phyloP scores from a whole-genome alignment of 2,888 invertebrate genomes.

The Exephanes ischioxanthus region DNA sequence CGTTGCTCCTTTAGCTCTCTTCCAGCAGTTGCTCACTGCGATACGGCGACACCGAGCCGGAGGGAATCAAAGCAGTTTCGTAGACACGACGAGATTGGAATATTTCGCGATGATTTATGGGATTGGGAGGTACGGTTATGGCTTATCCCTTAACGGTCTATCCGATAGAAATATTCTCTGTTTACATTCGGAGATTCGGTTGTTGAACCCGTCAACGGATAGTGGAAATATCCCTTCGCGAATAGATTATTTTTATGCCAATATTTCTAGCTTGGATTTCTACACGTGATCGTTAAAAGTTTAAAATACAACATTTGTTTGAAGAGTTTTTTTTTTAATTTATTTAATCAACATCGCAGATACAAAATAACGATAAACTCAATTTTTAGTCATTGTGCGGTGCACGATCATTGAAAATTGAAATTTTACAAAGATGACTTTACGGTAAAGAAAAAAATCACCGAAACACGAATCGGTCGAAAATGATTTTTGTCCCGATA shows the following conservation, averaged over 20 bases:
- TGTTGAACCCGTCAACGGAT: neutral
- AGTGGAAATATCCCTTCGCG: neutral
- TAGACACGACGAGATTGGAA: slow-evolving; percentile 4
- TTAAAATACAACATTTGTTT: too few species aligned
- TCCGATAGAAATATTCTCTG: neutral
- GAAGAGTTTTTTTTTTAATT: too few species aligned
- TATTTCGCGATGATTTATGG: neutral
- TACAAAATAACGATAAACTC: too few species aligned
- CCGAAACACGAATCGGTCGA: too few species aligned
- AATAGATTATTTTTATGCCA: neutral
- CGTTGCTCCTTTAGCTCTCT: slow-evolving; percentile 18
- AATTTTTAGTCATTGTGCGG: too few species aligned
- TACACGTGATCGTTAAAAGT: too few species aligned
- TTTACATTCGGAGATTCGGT: neutral
- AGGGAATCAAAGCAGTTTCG: slow-evolving; percentile 9
- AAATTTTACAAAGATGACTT: too few species aligned
- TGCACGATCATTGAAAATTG: too few species aligned
- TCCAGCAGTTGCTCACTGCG: neutral
- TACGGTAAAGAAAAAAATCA: too few species aligned
- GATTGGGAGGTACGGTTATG: neutral
- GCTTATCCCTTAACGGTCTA: neutral
- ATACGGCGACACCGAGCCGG: neutral
- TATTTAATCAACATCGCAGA: too few species aligned
- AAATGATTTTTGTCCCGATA: too few species aligned
- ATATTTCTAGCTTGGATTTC: neutral